Evolutionary conservation across 2,888 invertebrate species (phyloP).

Genomic region (Leptura quadrifasciata): DNA sequence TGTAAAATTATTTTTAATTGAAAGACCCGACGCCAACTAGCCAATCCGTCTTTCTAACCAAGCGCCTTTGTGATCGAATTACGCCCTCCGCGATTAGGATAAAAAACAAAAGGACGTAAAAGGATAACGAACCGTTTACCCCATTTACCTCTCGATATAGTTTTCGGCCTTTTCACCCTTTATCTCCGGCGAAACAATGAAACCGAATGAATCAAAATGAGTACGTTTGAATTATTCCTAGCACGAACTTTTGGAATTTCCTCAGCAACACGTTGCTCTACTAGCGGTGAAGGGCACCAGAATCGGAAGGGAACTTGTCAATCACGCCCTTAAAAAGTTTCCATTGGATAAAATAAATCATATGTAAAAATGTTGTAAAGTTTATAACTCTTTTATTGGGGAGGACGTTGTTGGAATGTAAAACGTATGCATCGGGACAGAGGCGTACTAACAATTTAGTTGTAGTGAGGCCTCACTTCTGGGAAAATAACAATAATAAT

Average conservation of each 20-base stretch:
- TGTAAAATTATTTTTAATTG: neutral
- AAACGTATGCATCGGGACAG: neutral
- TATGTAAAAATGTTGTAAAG: conserved; percentile 10
- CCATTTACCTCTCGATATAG: conserved; percentile 21
- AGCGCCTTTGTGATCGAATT: conserved; percentile 15
- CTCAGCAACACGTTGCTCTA: conserved; percentile 18
- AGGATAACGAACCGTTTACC: conserved; percentile 22
- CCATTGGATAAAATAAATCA: neutral
- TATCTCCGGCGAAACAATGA: conserved; percentile 25
- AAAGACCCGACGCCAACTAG: neutral
- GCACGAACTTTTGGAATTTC: conserved; percentile 21
- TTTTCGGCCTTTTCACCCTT: conserved; percentile 22
- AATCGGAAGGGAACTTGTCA: conserved; percentile 20
- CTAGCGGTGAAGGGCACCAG: conserved; percentile 4
- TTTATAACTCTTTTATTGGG: conserved; percentile 3
- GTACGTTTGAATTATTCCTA: conserved; percentile 21
- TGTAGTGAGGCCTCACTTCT: too few relatives aligned
- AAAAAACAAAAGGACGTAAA: conserved; percentile 5
- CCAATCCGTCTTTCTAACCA: neutral
- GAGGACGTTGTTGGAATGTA: neutral
- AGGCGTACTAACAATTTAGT: too few relatives aligned
- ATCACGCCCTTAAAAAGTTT: conserved; percentile 6
- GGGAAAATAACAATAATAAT: too few relatives aligned
- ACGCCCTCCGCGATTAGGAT: conserved; percentile 1
- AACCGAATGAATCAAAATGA: conserved; percentile 21